Percentiles rank a stretch among this genome's conserved stretches.
Evolutionary conservation across 2,888 invertebrate species (phyloP).

Genomic region (Chaetogeoica ovagalla): DNA sequence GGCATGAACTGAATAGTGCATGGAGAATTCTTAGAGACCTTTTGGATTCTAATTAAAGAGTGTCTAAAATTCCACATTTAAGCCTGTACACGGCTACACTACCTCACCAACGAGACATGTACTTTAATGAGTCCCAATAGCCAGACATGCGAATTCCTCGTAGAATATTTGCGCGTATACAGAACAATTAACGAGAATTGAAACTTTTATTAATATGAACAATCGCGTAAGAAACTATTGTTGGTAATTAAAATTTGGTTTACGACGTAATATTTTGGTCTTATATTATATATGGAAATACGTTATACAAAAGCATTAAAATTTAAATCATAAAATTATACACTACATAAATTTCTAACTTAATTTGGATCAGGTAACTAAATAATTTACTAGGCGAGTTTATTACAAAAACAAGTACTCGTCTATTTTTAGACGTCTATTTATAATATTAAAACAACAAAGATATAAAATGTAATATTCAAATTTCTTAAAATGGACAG

Average conservation of each 20-base stretch:
- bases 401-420: background rate
- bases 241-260: no score
- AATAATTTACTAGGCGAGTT: no score
- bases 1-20: background rate
- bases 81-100: background rate
- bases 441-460: constrained; percentile 16
- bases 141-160: constrained; percentile 29
- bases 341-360: background rate
- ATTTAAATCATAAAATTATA: background rate
- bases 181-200: background rate
- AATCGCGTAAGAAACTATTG: no score
- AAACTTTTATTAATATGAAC: background rate
- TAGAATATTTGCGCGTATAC: background rate
- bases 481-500: background rate
- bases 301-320: background rate
- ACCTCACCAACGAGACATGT: constrained; percentile 7
- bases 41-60: constrained; percentile 34
- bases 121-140: constrained; percentile 29
- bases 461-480: background rate
- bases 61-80: constrained; percentile 26
- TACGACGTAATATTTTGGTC: no score
- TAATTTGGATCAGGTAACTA: background rate
- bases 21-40: constrained; percentile 23
- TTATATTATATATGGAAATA: background rate
- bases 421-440: constrained; percentile 17